phyloP scores from a whole-genome alignment of 1,140 invertebrate genomes.

The Saxidomus purpurata region DNA sequence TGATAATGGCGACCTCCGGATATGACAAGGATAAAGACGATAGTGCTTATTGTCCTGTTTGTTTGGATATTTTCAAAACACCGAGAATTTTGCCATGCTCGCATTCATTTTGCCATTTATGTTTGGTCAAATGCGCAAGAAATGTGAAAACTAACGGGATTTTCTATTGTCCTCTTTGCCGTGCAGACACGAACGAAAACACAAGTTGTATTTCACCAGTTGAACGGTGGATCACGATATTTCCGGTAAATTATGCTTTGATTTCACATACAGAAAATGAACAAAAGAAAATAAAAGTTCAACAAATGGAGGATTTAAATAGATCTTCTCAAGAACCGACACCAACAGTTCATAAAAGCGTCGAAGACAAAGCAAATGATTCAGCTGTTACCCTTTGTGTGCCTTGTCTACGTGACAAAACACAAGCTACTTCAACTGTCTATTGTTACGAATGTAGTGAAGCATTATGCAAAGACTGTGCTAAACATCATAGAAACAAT shows the following conservation, averaged over 20 bases:
- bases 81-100: neutral
- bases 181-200: neutral
- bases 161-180: neutral
- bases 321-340: neutral
- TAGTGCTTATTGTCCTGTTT: neutral
- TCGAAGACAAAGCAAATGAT: neutral
- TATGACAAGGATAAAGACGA: no score
- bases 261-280: neutral
- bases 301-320: neutral
- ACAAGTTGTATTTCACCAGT: neutral
- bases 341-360: neutral
- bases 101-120: neutral
- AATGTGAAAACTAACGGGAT: neutral
- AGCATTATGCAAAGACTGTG: neutral
- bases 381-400: neutral
- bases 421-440: neutral
- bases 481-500: neutral
- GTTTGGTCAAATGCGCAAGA: neutral
- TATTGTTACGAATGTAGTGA: constrained; percentile 17
- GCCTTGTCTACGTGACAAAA: neutral
- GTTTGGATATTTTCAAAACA: neutral
- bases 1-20: no score
- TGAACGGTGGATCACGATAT: neutral
- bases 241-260: neutral
- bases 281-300: neutral